These are phyloP conservation scores for Cerceris rybyensis DNA, from an alignment of 2,888 invertebrate species.

Conservation along the genomic window DNA sequence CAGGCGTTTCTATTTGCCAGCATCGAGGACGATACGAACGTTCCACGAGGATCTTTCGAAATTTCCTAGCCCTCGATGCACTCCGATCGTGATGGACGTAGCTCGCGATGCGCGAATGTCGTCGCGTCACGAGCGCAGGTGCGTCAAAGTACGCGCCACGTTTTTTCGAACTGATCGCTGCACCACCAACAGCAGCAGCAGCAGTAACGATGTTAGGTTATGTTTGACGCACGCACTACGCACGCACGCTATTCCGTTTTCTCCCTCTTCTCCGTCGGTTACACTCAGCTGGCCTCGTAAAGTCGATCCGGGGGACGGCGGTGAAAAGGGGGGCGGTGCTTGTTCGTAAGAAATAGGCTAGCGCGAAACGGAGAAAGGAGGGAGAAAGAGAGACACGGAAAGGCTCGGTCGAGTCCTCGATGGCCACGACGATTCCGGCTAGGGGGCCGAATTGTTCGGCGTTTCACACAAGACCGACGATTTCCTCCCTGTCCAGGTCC, in stretches of 20 bases:
- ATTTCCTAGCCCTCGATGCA: constrained; percentile 9
- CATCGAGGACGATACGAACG: constrained; percentile 1
- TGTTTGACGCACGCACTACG: constrained; percentile 46
- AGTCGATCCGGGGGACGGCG: constrained; percentile 40
- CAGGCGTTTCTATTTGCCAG: constrained; percentile 6
- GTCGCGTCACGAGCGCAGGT: not conserved
- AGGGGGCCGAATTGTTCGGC: constrained; percentile 21
- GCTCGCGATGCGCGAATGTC: constrained; percentile 10
- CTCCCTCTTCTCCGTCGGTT: constrained; percentile 57
- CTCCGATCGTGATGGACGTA: not conserved
- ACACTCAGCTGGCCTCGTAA: constrained; percentile 61
- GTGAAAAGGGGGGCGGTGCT: constrained; percentile 46
- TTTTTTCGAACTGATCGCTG: constrained; percentile 14
- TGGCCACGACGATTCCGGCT: constrained; percentile 44
- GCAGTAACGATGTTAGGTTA: constrained; percentile 48
- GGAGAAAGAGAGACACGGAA: constrained; percentile 34
- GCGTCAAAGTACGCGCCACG: constrained; percentile 23
- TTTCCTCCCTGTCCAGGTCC: constrained; percentile 49
- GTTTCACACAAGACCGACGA: constrained; percentile 14
- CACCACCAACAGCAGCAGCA: constrained; percentile 8
- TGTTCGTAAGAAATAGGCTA: constrained; percentile 40
- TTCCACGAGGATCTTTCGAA: not conserved
- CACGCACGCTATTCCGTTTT: constrained; percentile 52
- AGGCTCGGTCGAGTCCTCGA: constrained; percentile 52
- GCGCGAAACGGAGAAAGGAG: constrained; percentile 49